Percentiles rank a stretch among this genome's conserved stretches.
These are phyloP conservation scores for Caerostris extrusa DNA, from an alignment of 1,140 invertebrate genomes.

Conservation along the genomic window DNA sequence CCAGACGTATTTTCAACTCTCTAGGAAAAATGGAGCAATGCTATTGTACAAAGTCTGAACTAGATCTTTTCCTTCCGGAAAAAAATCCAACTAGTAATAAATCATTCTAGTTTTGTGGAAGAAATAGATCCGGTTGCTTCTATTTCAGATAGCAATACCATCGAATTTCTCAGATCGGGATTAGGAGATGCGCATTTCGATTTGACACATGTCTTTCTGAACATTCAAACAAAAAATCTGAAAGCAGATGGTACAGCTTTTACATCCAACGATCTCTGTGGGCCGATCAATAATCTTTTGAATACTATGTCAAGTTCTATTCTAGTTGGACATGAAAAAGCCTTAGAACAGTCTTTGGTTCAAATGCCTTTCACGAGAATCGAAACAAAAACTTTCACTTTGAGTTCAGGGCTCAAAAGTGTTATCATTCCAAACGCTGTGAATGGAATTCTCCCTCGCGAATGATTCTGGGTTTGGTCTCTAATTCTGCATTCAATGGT, in stretches of 20 bases:
- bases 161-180: not conserved
- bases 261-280: not conserved
- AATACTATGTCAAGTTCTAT: not conserved
- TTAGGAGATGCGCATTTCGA: not conserved
- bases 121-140: conserved; percentile 2
- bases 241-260: not conserved
- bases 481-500: too few species aligned
- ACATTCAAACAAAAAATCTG: not conserved
- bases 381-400: too few species aligned
- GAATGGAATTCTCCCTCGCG: too few species aligned
- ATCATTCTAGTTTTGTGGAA: not conserved
- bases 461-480: too few species aligned
- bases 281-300: not conserved
- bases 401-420: too few species aligned
- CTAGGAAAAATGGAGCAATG: conserved; percentile 21
- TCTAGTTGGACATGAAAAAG: too few species aligned
- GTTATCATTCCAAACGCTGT: too few species aligned
- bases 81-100: not conserved
- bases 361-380: too few species aligned
- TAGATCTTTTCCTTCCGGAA: too few species aligned
- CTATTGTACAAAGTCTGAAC: not conserved
- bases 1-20: not conserved
- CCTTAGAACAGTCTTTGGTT: too few species aligned
- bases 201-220: not conserved
- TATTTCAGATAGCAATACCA: not conserved